Conservation (phyloP, 2,113 vertebrate species). For the Montifringilla adamsi region DNA sequence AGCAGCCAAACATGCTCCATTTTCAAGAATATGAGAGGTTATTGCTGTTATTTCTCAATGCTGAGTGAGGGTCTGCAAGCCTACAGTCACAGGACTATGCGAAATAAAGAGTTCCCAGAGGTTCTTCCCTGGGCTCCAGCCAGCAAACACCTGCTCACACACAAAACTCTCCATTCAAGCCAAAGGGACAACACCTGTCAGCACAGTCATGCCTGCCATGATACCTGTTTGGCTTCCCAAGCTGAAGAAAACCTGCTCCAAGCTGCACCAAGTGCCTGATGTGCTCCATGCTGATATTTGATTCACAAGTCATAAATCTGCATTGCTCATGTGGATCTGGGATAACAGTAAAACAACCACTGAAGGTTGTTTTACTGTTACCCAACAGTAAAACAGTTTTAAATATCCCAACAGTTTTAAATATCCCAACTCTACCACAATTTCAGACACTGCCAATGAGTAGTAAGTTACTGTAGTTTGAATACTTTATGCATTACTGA, state of each 20-base stretch:
- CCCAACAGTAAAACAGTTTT: no score
- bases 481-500: neutral
- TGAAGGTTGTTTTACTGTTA: neutral
- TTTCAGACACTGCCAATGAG: neutral
- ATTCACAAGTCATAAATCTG: conserved; percentile 3
- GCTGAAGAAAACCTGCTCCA: neutral
- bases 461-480: neutral
- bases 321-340: neutral
- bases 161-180: neutral
- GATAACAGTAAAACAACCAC: neutral
- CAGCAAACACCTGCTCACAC: neutral
- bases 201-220: neutral
- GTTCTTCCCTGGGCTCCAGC: neutral
- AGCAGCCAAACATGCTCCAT: neutral
- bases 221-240: neutral
- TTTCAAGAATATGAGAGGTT: neutral
- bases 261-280: neutral
- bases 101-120: neutral
- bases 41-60: neutral
- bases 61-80: neutral
- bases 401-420: no score
- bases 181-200: neutral
- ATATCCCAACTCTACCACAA: neutral
- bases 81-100: neutral
- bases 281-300: neutral